Base-by-base conservation (phyloP, 2,113 vertebrate genomes). In the Spea bombifrons region DNA sequence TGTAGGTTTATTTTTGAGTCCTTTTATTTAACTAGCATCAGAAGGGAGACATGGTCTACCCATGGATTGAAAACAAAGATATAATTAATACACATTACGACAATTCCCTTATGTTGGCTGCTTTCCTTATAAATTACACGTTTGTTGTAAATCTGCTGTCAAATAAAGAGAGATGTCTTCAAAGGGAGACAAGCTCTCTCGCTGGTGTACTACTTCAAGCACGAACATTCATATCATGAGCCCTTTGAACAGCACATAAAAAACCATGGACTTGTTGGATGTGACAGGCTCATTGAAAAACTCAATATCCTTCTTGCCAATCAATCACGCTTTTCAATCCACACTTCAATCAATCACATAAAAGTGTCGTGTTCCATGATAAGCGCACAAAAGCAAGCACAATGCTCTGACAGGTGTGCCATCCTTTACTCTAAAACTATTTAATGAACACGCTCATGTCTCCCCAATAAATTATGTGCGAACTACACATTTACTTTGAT, bases 251-350 rank as follows among this genome's bases (percentile, higher is more conserved):
- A 80, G 78, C 64, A 80, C 78, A 80, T 74, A 80, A 80, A 71
- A 79, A 79, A 71, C 69, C 7, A 47, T 68, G 64, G 52, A 74
- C 78, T 74, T 74, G 78, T 80, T 68, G 78, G 78, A 80, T 80
- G 78, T 80, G 78, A 80, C 78, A 80, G 71, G 64, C 78, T 80
- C 78, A 74, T 80, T 80, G 78, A 80, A 68, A 74, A 80, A 80
- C 71, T 68, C 78, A 80, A 80, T 80, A 80, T 80, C 71, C 78
- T 45, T 80, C 78, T 74, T 80, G 78, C 71, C 78, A 80, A 80
- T 80, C 78, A 73, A 80, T 80, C 78, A 80, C 48, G 63, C 78
- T 80, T 73, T 74, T 80, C 78, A 73, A 61, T 80, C 69, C 71
- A 71, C 59, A 68, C 65, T 80, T 80, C 78, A 80, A 80, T 80